These are phyloP conservation scores for Ophiothrix spiculata DNA, from an alignment of 35 echinoderm and acorn worm genomes.

Conservation along the genomic window DNA sequence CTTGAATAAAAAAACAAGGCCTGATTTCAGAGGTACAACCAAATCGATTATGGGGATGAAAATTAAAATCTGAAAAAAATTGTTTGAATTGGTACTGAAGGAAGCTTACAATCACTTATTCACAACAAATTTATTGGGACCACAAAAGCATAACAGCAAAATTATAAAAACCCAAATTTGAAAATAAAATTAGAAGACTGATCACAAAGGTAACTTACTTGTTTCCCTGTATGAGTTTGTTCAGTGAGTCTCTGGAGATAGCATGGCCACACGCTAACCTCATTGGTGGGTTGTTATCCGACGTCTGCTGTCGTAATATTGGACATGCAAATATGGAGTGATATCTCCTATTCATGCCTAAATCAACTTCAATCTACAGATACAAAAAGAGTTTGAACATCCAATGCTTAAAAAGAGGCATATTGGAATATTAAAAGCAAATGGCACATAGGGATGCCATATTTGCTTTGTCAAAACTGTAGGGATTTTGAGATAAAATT, in stretches of 20 bases:
- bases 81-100: no score
- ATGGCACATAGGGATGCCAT: no score
- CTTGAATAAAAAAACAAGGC: no score
- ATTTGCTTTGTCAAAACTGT: no score
- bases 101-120: not conserved
- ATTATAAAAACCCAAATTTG: not conserved
- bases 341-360: conserved; percentile 68
- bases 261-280: conserved; percentile 88
- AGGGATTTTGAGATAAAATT: no score
- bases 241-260: conserved; percentile 92
- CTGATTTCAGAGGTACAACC: no score
- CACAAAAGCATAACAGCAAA: not conserved
- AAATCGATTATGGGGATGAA: no score
- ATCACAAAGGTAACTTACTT: no score
- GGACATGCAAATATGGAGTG: conserved; percentile 99
- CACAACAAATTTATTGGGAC: not conserved
- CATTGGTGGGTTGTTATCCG: conserved; percentile 88
- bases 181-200: not conserved
- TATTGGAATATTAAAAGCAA: no score
- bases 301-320: conserved; percentile 87
- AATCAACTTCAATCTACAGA: conserved; percentile 88
- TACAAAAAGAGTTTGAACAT: no score
- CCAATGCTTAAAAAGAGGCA: no score
- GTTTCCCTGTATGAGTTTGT: conserved; percentile 90
- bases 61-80: no score